phyloP scores from a whole-genome alignment of 2,113 vertebrate genomes.

The Myotis davidii region DNA sequence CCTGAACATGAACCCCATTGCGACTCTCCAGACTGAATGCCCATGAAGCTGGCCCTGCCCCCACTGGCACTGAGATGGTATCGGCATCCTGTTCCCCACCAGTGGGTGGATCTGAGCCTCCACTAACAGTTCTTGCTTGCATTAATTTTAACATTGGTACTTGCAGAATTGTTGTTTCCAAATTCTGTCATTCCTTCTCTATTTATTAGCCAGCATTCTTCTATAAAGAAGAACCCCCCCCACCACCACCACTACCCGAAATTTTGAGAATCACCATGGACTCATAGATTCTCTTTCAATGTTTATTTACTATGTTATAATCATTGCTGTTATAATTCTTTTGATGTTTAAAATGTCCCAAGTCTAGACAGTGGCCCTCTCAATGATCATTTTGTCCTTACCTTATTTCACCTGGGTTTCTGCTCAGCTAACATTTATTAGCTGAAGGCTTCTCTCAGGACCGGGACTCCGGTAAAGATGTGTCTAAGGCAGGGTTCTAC shows the following conservation, averaged over 20 bases:
- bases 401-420: not conserved
- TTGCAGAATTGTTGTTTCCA: not conserved
- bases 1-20: not conserved
- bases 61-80: fast-evolving
- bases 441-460: not conserved
- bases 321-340: not conserved
- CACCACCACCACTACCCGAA: no score
- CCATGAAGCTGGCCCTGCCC: no score
- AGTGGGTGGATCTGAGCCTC: fast-evolving
- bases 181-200: not conserved
- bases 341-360: not conserved
- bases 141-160: not conserved
- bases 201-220: not conserved
- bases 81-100: not conserved
- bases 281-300: not conserved
- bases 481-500: not conserved
- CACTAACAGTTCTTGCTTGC: not conserved
- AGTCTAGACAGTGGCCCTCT: not conserved
- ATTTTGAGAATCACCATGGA: not conserved
- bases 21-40: fast-evolving
- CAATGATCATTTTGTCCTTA: no score
- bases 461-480: not conserved
- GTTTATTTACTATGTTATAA: not conserved
- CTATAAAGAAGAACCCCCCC: not conserved
- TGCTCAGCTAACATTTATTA: not conserved